Conservation (phyloP, 1,140 invertebrate genomes). For the Sycophaga agraensis region DNA sequence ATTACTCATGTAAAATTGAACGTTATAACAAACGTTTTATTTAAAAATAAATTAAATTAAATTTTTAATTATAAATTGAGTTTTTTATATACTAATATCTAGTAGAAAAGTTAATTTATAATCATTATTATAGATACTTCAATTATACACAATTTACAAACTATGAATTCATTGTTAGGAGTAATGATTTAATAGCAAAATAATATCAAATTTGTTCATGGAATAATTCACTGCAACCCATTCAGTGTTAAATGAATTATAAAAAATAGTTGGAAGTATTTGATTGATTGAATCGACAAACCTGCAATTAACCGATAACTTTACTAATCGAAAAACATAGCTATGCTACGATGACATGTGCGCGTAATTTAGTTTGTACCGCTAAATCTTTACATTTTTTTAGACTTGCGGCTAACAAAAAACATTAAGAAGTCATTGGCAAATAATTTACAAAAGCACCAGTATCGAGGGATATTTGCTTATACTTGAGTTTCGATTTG, state of each 20-base stretch:
- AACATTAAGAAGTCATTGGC: background rate
- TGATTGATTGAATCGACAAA: conserved; percentile 10
- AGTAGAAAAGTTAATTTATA: too few species aligned
- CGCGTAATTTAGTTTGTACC: conserved; percentile 11
- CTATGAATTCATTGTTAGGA: conserved; percentile 3
- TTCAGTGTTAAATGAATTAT: background rate
- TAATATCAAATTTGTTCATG: background rate
- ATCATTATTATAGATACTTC: too few species aligned
- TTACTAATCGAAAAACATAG: conserved; percentile 6
- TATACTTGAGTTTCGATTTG: too few species aligned
- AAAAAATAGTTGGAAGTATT: conserved; percentile 2
- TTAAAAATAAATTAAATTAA: background rate
- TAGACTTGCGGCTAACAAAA: background rate
- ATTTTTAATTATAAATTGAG: too few species aligned
- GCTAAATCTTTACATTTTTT: conserved; percentile 7
- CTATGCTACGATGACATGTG: background rate
- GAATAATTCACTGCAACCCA: background rate
- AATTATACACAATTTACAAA: conserved; percentile 9
- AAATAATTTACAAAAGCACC: background rate
- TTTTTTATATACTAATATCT: too few species aligned
- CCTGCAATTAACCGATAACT: background rate
- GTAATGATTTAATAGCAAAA: background rate
- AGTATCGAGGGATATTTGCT: too few species aligned
- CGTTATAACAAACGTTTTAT: background rate
- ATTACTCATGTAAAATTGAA: background rate